Base-by-base conservation (phyloP, 2,113 vertebrate genomes). In the Passerina amoena region DNA sequence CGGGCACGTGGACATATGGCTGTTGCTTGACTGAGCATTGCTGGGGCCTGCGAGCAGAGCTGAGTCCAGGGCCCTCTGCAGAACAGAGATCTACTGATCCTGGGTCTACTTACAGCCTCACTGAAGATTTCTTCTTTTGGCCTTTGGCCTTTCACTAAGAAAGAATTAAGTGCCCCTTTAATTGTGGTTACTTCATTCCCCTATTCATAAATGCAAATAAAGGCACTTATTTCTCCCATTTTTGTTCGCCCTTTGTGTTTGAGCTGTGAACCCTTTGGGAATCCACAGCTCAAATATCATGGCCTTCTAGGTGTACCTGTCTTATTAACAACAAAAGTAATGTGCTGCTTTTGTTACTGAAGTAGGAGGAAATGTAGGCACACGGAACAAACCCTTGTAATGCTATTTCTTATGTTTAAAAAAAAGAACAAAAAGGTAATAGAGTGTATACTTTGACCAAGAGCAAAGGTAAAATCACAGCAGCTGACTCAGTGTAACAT, bases 401-500 rank as follows among this genome's bases (percentile, higher is more conserved):
- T 93, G 64, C 45, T 77, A 69, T 76, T 95, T 86, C 80, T 86
- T 68, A 14, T 6, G 40, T 83, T 95, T 40, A 80, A 85, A 93
- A 85, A 90, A 82, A 91, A 64, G 38, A 91, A 92, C 40, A 54
- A 54, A 82, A 95, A 88, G 54, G 77, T 82, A 92, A 92, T 76
- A 3, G 25, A 82, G 38, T 42, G 38, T 70, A 85, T 65, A 81
- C 79, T 94, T 96, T 81, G 93, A 94, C 90, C 87, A 81, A 83
- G 84, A 86, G 79, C 82, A 93, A 90, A 96, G 92, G 88, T 96
- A 94, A 96, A 95, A 96, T 92, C 85, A 91, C 68, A 66, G 71
- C 35, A 90, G 93, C 85, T 96, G 94, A 94, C 92, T 95, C 86
- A 93, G 80, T 84, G 69, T 77, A 92, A 90, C 82, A 93, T 79